These are phyloP conservation scores for Nannoperca australis DNA, from an alignment of 2,797 vertebrate genomes.

Conservation along the genomic window DNA sequence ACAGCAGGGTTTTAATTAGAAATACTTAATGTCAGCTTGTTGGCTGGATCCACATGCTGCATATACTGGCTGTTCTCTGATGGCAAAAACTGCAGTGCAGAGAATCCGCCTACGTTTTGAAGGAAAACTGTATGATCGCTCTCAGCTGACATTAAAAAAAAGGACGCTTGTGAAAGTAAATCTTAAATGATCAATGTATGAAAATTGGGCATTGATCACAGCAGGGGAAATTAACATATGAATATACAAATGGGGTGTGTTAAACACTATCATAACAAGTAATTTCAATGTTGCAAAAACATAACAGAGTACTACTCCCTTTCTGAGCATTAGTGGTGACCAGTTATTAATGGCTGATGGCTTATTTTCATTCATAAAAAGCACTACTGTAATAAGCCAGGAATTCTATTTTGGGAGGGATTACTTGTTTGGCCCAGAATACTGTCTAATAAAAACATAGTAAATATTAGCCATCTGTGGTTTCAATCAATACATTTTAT, in stretches of 20 bases:
- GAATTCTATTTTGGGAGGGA: neutral
- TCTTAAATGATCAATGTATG: neutral
- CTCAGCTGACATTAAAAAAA: constrained; percentile 2
- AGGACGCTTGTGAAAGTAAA: neutral
- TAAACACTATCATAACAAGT: neutral
- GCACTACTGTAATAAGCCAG: neutral
- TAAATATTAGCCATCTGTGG: neutral
- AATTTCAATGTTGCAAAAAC: neutral
- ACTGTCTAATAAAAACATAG: neutral
- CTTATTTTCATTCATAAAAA: neutral
- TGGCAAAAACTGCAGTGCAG: neutral
- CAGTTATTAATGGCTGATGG: neutral
- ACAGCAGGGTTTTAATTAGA: constrained; percentile 70
- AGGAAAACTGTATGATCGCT: neutral
- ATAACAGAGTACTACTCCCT: neutral
- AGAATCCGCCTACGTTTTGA: neutral
- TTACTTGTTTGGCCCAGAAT: neutral
- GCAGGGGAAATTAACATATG: neutral
- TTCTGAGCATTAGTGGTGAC: neutral
- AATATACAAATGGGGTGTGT: neutral
- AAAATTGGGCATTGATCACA: neutral
- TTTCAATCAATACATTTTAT: constrained; percentile 1
- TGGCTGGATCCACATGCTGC: neutral
- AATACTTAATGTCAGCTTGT: constrained; percentile 13
- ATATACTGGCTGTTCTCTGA: neutral